These are phyloP conservation scores for Darevskia nairensis DNA, from an alignment of 2,797 vertebrate genomes.

Conservation along the genomic window DNA sequence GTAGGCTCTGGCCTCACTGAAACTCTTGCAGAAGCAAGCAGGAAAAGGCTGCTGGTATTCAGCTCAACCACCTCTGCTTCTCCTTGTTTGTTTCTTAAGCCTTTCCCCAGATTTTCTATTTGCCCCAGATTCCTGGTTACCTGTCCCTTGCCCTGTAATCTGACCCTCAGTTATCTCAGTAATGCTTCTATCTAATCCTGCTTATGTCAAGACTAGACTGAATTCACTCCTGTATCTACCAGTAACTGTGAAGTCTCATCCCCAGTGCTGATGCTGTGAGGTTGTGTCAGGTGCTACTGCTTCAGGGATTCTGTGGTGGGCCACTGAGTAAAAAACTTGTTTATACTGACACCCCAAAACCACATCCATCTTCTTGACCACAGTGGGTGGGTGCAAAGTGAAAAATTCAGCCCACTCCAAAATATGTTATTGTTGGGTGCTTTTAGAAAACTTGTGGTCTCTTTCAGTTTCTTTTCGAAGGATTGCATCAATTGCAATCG, in stretches of 20 bases:
- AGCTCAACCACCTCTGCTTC: neutral
- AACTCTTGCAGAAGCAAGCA: no score
- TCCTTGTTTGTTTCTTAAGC: neutral
- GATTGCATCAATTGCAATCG: neutral
- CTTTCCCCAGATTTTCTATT: neutral
- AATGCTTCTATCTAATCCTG: neutral
- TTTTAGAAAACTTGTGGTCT: neutral
- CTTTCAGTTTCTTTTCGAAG: neutral
- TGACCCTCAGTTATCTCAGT: no score
- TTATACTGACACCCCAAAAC: neutral
- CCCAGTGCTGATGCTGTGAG: neutral
- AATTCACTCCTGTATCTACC: neutral
- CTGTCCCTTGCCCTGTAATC: neutral
- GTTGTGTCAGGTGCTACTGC: neutral
- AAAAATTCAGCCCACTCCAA: neutral
- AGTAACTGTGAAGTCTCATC: neutral
- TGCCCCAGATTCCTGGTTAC: neutral
- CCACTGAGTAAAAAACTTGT: neutral
- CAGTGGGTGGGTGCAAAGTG: neutral
- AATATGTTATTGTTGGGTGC: neutral
- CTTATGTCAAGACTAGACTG: neutral
- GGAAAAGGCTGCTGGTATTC: neutral
- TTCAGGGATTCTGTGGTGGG: neutral
- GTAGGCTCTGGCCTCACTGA: neutral
- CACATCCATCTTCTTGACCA: neutral